Base-by-base conservation (phyloP, 1,140 invertebrate species). In the Anagrus nilaparvatae region DNA sequence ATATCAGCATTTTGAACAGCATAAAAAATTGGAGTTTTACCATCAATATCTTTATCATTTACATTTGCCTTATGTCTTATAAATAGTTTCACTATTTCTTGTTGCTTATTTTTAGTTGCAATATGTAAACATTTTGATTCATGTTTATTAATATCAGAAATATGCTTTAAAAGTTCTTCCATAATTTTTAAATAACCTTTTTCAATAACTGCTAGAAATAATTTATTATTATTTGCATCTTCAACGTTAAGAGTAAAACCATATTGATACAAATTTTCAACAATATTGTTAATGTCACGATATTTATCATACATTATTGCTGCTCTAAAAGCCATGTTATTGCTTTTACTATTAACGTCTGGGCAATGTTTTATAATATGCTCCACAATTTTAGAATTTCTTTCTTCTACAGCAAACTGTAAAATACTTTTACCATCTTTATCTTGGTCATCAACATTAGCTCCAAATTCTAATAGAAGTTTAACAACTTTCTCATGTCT, bases 151-250 rank as follows among this genome's bases (percentile, higher is more conserved):
- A 44, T 25, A 24, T 36, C 18, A 7, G 46, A 42, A 20, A 13
- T 21, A 19, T n/a, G 27, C 8, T 40, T 34, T 10, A 48, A 20
- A 14, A 48, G 31, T 21, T 40, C 30, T n/a, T 44, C 30, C 7
- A 43, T 36, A 8, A 36, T 29, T 30, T 40, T 27, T 18, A 30
- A 5, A 10, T 48, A 6, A 7, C 27, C 27, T n/a, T 37, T 35
- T 35, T 30, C 41, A 6, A 44, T 38, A 16, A 42, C 46, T 31
- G 16, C 13, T 18, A 44, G 46, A 27, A 48, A 33, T 10, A 38
- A 38, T 10, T 32, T 43, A n/a, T 35, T 25, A 8, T n/a, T n/a
- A n/a, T n/a, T n/a, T n/a, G n/a, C n/a, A n/a, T n/a, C n/a, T n/a
- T n/a, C n/a, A n/a, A n/a, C n/a, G n/a, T n/a, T n/a, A n/a, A n/a